Conservation (phyloP, 2,888 invertebrate species). For the Leuctra nigra region DNA sequence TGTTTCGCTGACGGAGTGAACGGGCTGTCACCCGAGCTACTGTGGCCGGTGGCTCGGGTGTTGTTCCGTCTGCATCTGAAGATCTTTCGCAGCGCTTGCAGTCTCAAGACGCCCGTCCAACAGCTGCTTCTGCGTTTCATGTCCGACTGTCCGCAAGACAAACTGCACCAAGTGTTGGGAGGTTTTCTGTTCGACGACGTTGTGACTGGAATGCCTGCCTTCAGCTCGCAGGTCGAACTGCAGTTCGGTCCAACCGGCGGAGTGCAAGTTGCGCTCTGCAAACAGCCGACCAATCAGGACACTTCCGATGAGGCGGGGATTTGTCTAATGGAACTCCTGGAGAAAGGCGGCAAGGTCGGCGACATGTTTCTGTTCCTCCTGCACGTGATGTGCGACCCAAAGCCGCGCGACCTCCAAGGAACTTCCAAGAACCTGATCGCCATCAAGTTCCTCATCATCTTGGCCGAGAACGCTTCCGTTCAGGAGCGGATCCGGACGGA, state of each 20-base stretch:
- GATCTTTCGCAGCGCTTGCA: slow-evolving; percentile 30
- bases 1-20: slow-evolving; percentile 39
- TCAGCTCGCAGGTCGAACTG: slow-evolving; percentile 35
- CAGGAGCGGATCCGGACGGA: slow-evolving; percentile 37
- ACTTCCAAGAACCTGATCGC: slow-evolving; percentile 16
- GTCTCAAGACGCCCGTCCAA: slow-evolving; percentile 29
- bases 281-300: background rate
- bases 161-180: slow-evolving; percentile 35
- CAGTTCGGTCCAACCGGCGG: slow-evolving; percentile 30
- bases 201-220: slow-evolving; percentile 29
- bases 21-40: slow-evolving; percentile 34
- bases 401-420: slow-evolving; percentile 4
- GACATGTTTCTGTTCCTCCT: slow-evolving; percentile 24
- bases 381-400: slow-evolving; percentile 21
- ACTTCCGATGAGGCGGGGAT: slow-evolving; percentile 24
- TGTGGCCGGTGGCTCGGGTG: slow-evolving; percentile 34
- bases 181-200: slow-evolving; percentile 37
- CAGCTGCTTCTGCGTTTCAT: slow-evolving; percentile 30
- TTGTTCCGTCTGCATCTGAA: slow-evolving; percentile 35
- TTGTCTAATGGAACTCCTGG: slow-evolving; percentile 25
- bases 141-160: slow-evolving; percentile 29
- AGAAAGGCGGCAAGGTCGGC: slow-evolving; percentile 22
- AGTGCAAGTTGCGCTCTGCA: slow-evolving; percentile 17
- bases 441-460: slow-evolving; percentile 35
- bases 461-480: slow-evolving; percentile 36